Conservation (phyloP, 53 echinoderm and acorn worm species). For the Astropecten irregularis region DNA sequence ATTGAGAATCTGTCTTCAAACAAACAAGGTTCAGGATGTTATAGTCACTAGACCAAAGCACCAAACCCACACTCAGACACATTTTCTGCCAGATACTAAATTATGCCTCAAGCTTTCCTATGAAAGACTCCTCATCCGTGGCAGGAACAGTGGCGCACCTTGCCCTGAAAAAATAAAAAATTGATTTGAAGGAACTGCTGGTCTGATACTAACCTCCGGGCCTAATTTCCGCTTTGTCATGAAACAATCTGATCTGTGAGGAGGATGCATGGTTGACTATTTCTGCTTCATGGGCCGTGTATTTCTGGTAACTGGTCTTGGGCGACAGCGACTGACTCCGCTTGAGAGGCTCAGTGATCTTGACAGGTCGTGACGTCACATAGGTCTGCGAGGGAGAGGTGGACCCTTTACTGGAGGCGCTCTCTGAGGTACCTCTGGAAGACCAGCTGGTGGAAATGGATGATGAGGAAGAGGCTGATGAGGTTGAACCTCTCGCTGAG, state of each 20-base stretch:
- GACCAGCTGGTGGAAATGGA: constrained; percentile 59
- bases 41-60: no score
- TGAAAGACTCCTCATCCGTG: no score
- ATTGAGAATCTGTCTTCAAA: no score
- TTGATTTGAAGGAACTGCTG: no score
- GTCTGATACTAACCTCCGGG: constrained; percentile 61
- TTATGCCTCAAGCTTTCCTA: no score
- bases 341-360: constrained; percentile 87
- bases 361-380: constrained; percentile 75
- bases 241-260: constrained; percentile 46
- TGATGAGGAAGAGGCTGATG: constrained; percentile 61
- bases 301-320: constrained; percentile 96
- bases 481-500: constrained; percentile 70
- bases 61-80: no score
- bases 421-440: constrained; percentile 45
- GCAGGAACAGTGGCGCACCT: no score
- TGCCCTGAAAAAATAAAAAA: no score
- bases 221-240: constrained; percentile 73
- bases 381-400: constrained; percentile 68
- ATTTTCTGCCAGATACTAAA: no score
- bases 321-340: constrained; percentile 92
- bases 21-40: no score
- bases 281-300: constrained; percentile 93
- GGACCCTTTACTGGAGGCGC: constrained; percentile 48
- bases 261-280: constrained; percentile 81